These are phyloP conservation scores for Allophyes oxyacanthae DNA, from an alignment of 2,888 invertebrate species.

Conservation along the genomic window DNA sequence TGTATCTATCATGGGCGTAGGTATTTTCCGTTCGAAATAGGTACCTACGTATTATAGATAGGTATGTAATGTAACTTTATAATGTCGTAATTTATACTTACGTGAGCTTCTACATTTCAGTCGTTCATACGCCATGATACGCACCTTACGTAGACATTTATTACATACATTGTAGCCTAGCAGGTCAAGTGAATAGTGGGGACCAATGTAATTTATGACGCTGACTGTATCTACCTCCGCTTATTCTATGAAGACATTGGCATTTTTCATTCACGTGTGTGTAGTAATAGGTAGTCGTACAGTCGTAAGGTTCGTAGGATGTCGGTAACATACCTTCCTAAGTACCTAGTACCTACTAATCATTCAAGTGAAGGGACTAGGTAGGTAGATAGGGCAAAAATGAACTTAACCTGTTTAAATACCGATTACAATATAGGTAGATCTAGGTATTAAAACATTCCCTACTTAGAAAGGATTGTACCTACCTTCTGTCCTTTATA, in stretches of 20 bases:
- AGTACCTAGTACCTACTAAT: background rate
- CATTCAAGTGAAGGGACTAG: too few relatives aligned
- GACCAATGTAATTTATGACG: slow-evolving; percentile 29
- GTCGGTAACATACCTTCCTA: background rate
- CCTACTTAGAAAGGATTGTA: too few relatives aligned
- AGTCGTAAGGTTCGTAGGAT: background rate
- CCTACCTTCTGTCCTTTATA: too few relatives aligned
- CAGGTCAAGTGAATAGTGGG: slow-evolving; percentile 31
- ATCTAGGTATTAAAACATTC: too few relatives aligned
- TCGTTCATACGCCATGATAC: slow-evolving; percentile 13
- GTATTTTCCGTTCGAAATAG: too few relatives aligned
- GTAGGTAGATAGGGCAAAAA: too few relatives aligned
- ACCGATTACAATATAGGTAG: too few relatives aligned
- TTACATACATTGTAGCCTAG: slow-evolving; percentile 9
- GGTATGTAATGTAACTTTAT: slow-evolving; percentile 7
- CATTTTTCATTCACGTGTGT: slow-evolving; percentile 42
- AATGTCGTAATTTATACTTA: slow-evolving; percentile 2
- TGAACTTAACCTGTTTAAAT: too few relatives aligned
- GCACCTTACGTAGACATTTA: slow-evolving; percentile 11
- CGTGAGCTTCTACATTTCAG: slow-evolving; percentile 10
- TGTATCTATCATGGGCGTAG: background rate
- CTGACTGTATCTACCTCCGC: slow-evolving; percentile 5
- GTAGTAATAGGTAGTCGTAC: slow-evolving; percentile 28
- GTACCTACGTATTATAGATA: too few relatives aligned
- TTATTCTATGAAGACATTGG: slow-evolving; percentile 20